Evolutionary conservation across 2,797 vertebrate species (phyloP), one percentile per base, ranked within the genome.

Genomic region (Gadopsis bispinosus): DNA sequence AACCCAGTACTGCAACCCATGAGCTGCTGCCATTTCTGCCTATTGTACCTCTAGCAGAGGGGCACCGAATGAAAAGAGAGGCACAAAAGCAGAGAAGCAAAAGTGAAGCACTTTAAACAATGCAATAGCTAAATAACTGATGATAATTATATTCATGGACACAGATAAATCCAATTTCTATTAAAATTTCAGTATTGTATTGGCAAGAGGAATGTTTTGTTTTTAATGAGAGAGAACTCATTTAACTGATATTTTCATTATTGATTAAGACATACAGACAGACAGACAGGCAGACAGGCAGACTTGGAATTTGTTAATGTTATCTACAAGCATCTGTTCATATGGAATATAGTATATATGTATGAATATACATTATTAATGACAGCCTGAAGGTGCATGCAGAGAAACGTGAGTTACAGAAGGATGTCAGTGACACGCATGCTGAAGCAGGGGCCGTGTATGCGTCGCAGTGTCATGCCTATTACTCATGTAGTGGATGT

Each of bases 1-100:
- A 93, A 90, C 92, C 87, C 59, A 83, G 88, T 90, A 95, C 26
- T 26, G 26, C 26, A 26, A 26, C 26, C 26, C 87, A 85, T 45
- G 84, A 90, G 89, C 90, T 88, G 84, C 81, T 85, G 83, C 75
- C 26, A 29, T 83, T 83, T 77, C 71, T 87, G 69, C 60, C 85
- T 87, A 77, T 92, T 89, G 87, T 89, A 41, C 76, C 69, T 72
- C 54, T 54, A 65, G 64, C 78, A 81, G 69, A 68, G 68, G 6
- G 72, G 61, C 26, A 9, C 14, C 54, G 39, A 47, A 33, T 71
- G 75, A 87, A 73, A 85, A 87, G 50, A 79, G 69, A 87, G 65
- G 80, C 84, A 80, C 43, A 73, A 37, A 71, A 77, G 73, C 81
- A 61, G 35, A 75, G 59, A 50, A 80, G 56, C 37, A 39, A 9